phyloP scores from a whole-genome alignment of 2,797 vertebrate genomes.

The Acanthurus leucopareius region DNA sequence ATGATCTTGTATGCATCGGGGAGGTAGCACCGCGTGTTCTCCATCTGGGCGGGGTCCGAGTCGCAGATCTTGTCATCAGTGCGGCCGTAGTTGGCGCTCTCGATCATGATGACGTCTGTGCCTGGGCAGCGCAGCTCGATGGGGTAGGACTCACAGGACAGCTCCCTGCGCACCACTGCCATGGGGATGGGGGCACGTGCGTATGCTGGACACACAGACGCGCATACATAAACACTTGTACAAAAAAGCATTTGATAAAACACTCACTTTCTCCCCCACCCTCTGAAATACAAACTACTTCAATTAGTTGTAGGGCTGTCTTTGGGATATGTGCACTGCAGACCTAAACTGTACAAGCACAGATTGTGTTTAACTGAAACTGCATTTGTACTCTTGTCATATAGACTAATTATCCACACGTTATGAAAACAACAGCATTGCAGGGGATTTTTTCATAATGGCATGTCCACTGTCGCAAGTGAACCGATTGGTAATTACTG shows the following conservation, averaged over 20 bases:
- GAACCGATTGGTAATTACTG: conserved; percentile 65
- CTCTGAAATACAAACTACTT: background rate
- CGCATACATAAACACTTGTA: conserved; percentile 11
- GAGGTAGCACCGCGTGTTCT: conserved; percentile 98
- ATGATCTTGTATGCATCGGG: conserved; percentile 99
- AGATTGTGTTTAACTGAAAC: conserved; percentile 40
- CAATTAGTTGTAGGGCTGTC: conserved; percentile 8
- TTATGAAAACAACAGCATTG: conserved; percentile 51
- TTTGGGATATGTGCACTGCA: conserved; percentile 31
- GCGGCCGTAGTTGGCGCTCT: conserved; percentile 99
- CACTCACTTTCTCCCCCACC: background rate
- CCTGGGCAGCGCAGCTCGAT: conserved; percentile 98
- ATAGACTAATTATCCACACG: conserved; percentile 63
- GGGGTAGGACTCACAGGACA: conserved; percentile 98
- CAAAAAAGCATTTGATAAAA: background rate
- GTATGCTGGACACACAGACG: conserved; percentile 84
- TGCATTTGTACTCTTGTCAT: conserved; percentile 60
- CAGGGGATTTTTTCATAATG: conserved; percentile 43
- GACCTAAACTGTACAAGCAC: conserved; percentile 47
- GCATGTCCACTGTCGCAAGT: conserved; percentile 56
- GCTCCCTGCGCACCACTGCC: conserved; percentile 97
- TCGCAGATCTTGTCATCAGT: conserved; percentile 99
- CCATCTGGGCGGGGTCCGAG: conserved; percentile 98
- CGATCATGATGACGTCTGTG: conserved; percentile 99
- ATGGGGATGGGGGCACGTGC: conserved; percentile 96